Conservation (phyloP, 1,140 invertebrate species). For the Amyelois transitella region DNA sequence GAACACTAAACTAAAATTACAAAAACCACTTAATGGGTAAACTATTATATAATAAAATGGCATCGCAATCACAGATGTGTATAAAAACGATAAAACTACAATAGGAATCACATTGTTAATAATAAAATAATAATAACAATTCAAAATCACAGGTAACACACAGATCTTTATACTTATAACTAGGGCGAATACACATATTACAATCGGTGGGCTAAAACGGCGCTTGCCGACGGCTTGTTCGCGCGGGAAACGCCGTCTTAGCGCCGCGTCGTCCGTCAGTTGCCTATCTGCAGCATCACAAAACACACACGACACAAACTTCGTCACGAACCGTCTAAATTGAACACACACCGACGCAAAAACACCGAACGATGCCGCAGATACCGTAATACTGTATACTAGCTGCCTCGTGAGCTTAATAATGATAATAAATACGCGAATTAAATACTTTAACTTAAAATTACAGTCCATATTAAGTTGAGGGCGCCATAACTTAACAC, state of each 20-base stretch:
- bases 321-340: slow-evolving; percentile 17
- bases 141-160: slow-evolving; percentile 62
- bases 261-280: slow-evolving; percentile 6
- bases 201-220: slow-evolving; percentile 17
- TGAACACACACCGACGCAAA: slow-evolving; percentile 30
- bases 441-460: slow-evolving; percentile 26
- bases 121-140: slow-evolving; percentile 55
- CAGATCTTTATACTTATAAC: slow-evolving; percentile 49
- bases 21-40: slow-evolving; percentile 50
- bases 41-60: slow-evolving; percentile 50
- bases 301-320: slow-evolving; percentile 12
- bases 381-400: slow-evolving; percentile 45
- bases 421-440: slow-evolving; percentile 52
- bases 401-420: slow-evolving; percentile 38
- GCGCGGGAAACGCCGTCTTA: slow-evolving; percentile 17
- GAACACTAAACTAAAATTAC: slow-evolving; percentile 46
- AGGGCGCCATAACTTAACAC: slow-evolving; percentile 19
- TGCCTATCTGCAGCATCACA: slow-evolving; percentile 21
- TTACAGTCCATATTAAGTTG: slow-evolving; percentile 25
- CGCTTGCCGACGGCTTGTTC: slow-evolving; percentile 6
- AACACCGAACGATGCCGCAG: slow-evolving; percentile 24
- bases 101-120: slow-evolving; percentile 59
- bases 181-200: slow-evolving; percentile 40
- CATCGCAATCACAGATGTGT: slow-evolving; percentile 65
- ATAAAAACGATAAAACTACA: slow-evolving; percentile 57